Evolutionary conservation across 2,113 vertebrate genomes (phyloP).

Genomic region (Phoenicopterus ruber): DNA sequence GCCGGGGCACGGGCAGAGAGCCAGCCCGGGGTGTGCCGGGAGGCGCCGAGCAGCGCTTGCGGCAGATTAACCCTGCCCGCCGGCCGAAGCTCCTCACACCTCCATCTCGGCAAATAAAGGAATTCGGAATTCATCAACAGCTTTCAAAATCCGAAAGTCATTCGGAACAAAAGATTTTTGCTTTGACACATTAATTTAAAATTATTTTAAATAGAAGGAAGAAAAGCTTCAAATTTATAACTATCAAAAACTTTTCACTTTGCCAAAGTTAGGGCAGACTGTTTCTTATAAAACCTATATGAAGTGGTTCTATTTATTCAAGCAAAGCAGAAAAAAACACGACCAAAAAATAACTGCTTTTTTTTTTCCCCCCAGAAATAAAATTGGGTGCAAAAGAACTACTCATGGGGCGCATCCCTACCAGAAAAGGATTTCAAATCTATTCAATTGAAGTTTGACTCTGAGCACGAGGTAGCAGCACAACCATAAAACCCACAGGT

Average conservation of each 20-base stretch:
- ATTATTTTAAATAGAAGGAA: background rate
- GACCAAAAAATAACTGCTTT: background rate
- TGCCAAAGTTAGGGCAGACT: background rate
- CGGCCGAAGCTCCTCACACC: background rate
- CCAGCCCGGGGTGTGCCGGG: too few relatives aligned
- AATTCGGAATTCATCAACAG: fast-evolving
- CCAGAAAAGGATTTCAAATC: background rate
- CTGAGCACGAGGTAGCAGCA: background rate
- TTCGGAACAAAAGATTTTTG: background rate
- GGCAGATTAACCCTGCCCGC: background rate
- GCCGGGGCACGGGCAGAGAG: too few relatives aligned
- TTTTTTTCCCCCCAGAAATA: background rate
- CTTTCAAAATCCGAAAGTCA: background rate
- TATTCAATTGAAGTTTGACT: background rate
- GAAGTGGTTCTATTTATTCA: background rate
- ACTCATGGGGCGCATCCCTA: background rate
- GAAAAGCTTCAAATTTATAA: background rate
- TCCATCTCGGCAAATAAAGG: background rate
- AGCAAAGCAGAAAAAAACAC: background rate
- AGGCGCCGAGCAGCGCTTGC: too few relatives aligned
- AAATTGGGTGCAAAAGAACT: background rate
- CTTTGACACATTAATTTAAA: background rate
- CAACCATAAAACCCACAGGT: background rate
- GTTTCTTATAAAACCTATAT: background rate
- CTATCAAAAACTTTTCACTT: background rate